Base-by-base conservation (phyloP, 1,140 invertebrate species). In the Formica selysi region DNA sequence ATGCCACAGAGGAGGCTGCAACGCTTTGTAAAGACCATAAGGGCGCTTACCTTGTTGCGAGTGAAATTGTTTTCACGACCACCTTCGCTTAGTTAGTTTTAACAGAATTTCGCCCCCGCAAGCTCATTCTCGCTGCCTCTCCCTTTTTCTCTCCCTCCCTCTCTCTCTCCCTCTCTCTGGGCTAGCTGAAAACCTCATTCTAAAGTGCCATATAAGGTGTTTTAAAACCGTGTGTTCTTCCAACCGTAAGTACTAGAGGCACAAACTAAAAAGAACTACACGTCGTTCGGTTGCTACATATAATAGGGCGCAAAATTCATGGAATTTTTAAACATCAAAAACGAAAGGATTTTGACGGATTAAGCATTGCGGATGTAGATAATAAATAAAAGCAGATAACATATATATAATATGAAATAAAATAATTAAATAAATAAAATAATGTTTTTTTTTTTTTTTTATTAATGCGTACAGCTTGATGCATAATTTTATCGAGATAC, bases 61-160 rank as follows among this genome's bases (percentile, higher is more conserved):
- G 54, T 74, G 38, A 83, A 74, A 83, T 83, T 83, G 79, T 83
- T 83, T 73, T 83, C 79, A 74, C n/a, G 54, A 83, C 79, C 79
- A 38, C 68, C 79, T 83, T 83, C 68, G 79, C 79, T 83, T 74
- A 83, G 79, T 83, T 83, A 83, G 68, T 83, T 83, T 83, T 83
- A 83, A 83, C 79, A 73, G 68, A 83, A 83, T 83, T 83, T 83
- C 41, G 29, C 54, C 29, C 29, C 38, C 54, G 61, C 54, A 48
- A 73, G 68, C 79, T 83, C 38, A 26, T 80, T 68, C 76, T 32
- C 65, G 16, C 19, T 57, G 5, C 61, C n/a, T 32, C 19, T n/a
- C 48, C 19, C 48, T 73, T 7, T n/a, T 6, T 19, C 11, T 22
- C 51, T 57, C 51, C n/a, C 16, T 73, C 44, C n/a, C 26, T 51